phyloP scores from a whole-genome alignment of 2,113 vertebrate genomes.

The Noctilio leporinus region DNA sequence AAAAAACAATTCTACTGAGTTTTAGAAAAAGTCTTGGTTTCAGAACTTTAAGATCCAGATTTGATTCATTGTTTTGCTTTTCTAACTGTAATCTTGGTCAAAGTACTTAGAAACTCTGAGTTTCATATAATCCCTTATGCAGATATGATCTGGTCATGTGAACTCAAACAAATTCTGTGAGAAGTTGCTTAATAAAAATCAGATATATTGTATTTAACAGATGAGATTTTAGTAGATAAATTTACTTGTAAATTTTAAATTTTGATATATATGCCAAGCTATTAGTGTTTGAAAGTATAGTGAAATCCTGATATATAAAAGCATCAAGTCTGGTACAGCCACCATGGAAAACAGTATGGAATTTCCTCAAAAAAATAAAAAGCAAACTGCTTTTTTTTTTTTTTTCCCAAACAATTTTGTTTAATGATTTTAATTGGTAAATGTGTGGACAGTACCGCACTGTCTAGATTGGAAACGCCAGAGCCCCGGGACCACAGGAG shows the following conservation, averaged over 20 bases:
- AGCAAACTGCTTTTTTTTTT: too few relatives aligned
- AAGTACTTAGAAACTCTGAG: not conserved
- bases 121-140: not conserved
- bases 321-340: too few relatives aligned
- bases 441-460: rapidly evolving
- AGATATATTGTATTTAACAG: not conserved
- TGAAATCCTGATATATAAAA: not conserved
- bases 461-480: rapidly evolving
- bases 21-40: not conserved
- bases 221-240: not conserved
- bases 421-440: not conserved
- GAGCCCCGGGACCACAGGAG: not conserved
- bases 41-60: not conserved
- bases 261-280: not conserved
- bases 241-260: not conserved
- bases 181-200: not conserved
- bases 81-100: not conserved
- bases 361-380: too few relatives aligned
- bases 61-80: not conserved
- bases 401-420: not conserved
- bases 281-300: not conserved
- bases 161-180: not conserved
- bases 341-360: too few relatives aligned
- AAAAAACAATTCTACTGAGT: not conserved
- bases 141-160: not conserved